A percentile compares a stretch with the other conserved stretches of the same genome.
These are phyloP conservation scores for Pempheris klunzingeri DNA, from an alignment of 2,797 vertebrate genomes.

Conservation along the genomic window DNA sequence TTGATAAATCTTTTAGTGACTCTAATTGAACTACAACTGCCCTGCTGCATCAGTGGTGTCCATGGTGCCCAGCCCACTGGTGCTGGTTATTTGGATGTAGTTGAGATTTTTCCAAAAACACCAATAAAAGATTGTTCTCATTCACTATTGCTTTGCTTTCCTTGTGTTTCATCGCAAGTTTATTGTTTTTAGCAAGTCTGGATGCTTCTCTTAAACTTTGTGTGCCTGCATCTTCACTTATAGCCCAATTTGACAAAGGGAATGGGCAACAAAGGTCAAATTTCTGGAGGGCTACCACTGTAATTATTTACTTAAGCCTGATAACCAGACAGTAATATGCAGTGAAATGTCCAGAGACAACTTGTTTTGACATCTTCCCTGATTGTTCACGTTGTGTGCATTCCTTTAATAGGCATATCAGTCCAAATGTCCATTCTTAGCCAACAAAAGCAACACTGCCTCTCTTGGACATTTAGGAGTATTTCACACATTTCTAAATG, in stretches of 20 bases:
- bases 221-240: conserved; percentile 22
- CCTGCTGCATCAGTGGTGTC: conserved; percentile 83
- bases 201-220: background rate
- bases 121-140: conserved; percentile 84
- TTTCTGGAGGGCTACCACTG: background rate
- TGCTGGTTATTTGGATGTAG: conserved; percentile 82
- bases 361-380: conserved; percentile 47
- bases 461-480: conserved; percentile 4
- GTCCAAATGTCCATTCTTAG: conserved; percentile 36
- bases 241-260: background rate
- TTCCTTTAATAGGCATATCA: conserved; percentile 50
- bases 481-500: conserved; percentile 31
- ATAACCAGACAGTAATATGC: conserved; percentile 31
- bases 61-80: conserved; percentile 75
- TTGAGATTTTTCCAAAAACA: conserved; percentile 78
- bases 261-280: conserved; percentile 19
- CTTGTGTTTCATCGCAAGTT: conserved; percentile 26
- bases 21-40: conserved; percentile 81
- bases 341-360: conserved; percentile 22
- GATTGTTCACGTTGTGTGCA: conserved; percentile 56
- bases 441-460: conserved; percentile 3
- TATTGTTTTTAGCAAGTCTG: background rate
- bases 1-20: conserved; percentile 81
- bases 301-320: conserved; percentile 7
- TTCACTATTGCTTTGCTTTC: conserved; percentile 58